phyloP scores from a whole-genome alignment of 1,140 invertebrate species.

The Leucophenga varia region DNA sequence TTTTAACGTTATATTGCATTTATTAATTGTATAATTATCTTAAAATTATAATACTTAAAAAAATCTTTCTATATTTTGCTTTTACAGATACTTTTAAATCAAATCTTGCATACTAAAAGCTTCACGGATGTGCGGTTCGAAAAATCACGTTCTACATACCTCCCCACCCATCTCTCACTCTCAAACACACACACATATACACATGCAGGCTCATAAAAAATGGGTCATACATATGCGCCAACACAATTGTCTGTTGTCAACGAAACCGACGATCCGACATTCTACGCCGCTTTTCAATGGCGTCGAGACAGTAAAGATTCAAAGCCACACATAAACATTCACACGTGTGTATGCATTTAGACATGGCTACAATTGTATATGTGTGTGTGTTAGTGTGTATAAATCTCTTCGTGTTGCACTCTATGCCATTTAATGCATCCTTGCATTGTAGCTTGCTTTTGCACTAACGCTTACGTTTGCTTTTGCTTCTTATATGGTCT shows the following conservation, averaged over 20 bases:
- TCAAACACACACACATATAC: slow-evolving; percentile 21
- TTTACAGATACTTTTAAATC: too few relatives aligned
- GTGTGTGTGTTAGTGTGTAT: slow-evolving; percentile 12
- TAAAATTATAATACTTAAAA: too few relatives aligned
- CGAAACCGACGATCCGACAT: too few relatives aligned
- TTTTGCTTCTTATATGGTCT: too few relatives aligned
- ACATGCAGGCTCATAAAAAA: slow-evolving; percentile 12
- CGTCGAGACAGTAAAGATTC: background rate
- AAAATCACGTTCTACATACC: too few relatives aligned
- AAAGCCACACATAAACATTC: background rate
- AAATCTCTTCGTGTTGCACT: slow-evolving; percentile 27
- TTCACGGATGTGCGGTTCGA: too few relatives aligned
- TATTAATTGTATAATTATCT: too few relatives aligned
- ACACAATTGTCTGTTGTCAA: slow-evolving; percentile 45
- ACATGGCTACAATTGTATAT: slow-evolving; percentile 35
- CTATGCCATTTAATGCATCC: slow-evolving; percentile 43
- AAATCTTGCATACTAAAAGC: too few relatives aligned
- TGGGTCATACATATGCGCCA: background rate
- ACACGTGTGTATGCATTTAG: slow-evolving; percentile 11
- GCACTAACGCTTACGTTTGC: background rate
- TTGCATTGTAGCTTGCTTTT: slow-evolving; percentile 31
- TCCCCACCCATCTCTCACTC: too few relatives aligned
- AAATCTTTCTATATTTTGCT: too few relatives aligned
- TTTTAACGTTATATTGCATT: too few relatives aligned
- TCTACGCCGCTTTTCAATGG: too few relatives aligned